A percentile compares a stretch with the other conserved stretches of the same genome.
These are phyloP conservation scores for Idaea biselata DNA, from an alignment of 2,888 invertebrate genomes.

Conservation along the genomic window DNA sequence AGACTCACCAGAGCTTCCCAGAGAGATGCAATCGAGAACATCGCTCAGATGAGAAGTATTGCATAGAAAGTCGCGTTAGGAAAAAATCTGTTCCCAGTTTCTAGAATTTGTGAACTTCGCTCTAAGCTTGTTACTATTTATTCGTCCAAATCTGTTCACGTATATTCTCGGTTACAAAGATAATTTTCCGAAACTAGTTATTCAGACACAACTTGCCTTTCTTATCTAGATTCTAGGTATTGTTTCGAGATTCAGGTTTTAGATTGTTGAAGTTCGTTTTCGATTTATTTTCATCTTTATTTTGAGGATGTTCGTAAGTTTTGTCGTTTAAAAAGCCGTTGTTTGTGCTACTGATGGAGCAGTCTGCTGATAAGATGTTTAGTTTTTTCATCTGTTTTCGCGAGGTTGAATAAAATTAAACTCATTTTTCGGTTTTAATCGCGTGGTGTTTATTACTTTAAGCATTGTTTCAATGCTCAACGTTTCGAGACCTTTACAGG, in stretches of 20 bases:
- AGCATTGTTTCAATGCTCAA: too few relatives aligned
- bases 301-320: not conserved
- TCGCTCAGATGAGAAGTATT: too few relatives aligned
- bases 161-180: not conserved
- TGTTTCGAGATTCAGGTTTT: not conserved
- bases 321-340: not conserved
- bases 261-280: not conserved
- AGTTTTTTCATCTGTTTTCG: too few relatives aligned
- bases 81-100: not conserved
- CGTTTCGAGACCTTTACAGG: too few relatives aligned
- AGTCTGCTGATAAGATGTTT: too few relatives aligned
- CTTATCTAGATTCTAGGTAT: not conserved
- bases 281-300: not conserved
- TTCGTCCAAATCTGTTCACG: not conserved
- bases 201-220: not conserved
- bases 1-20: too few relatives aligned
- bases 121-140: not conserved
- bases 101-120: not conserved
- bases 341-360: not conserved
- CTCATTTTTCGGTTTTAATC: too few relatives aligned
- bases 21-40: too few relatives aligned
- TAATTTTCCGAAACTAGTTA: not conserved
- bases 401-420: too few relatives aligned
- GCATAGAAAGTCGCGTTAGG: too few relatives aligned
- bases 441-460: too few relatives aligned